Percentiles rank a stretch among this genome's conserved stretches.
phyloP scores from a whole-genome alignment of 2,113 vertebrate genomes.

The Chaetodon auriga region DNA sequence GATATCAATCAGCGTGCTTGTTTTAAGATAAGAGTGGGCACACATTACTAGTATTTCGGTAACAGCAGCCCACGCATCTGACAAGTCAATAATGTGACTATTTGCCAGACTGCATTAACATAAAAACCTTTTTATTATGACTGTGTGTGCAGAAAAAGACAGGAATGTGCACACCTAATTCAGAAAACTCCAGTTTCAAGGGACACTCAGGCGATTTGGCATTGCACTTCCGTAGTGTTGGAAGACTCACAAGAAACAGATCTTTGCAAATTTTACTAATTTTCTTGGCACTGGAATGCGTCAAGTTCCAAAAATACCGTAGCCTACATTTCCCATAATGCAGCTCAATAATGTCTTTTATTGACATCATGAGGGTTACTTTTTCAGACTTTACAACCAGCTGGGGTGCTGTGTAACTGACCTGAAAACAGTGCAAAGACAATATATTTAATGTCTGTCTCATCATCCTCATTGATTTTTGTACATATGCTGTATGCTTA shows the following conservation, averaged over 20 bases:
- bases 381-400: not conserved
- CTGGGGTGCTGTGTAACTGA: too few species aligned
- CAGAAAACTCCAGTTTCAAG: slow-evolving; percentile 1
- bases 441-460: too few species aligned
- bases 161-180: not conserved
- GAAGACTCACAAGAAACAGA: not conserved
- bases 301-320: not conserved
- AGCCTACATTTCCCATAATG: not conserved
- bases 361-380: not conserved
- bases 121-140: slow-evolving; percentile 9
- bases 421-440: too few species aligned
- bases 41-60: slow-evolving; percentile 27
- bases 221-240: not conserved
- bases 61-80: slow-evolving; percentile 37
- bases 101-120: slow-evolving; percentile 51
- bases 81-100: slow-evolving; percentile 46
- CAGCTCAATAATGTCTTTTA: not conserved
- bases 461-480: too few species aligned
- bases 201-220: not conserved
- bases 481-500: too few species aligned
- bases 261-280: too few species aligned
- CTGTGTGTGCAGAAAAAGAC: not conserved
- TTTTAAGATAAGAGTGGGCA: slow-evolving; percentile 43
- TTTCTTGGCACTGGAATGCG: not conserved
- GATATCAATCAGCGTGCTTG: slow-evolving; percentile 59